These are phyloP conservation scores for Cephus runcator DNA, from an alignment of 2,888 invertebrate species.

Conservation along the genomic window DNA sequence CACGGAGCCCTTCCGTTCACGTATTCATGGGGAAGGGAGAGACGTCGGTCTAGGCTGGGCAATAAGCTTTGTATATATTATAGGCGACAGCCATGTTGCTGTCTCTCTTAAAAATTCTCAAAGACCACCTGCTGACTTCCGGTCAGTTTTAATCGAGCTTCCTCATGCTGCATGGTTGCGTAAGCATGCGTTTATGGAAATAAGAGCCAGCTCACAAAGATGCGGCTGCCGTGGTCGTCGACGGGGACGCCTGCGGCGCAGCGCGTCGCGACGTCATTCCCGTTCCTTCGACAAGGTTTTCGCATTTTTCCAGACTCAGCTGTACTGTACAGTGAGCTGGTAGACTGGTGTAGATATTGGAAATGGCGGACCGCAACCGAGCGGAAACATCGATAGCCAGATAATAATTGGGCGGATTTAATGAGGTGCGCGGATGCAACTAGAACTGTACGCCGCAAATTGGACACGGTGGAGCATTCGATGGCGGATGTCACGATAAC, in stretches of 20 bases:
- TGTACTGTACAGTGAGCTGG: not conserved
- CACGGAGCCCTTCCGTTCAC: not conserved
- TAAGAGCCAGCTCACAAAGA: not conserved
- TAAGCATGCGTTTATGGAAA: not conserved
- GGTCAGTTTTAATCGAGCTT: not conserved
- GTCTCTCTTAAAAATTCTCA: not conserved
- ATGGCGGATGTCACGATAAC: slow-evolving; percentile 2
- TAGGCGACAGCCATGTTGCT: not conserved
- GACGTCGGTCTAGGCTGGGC: not conserved
- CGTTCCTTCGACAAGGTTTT: not conserved
- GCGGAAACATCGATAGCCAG: slow-evolving; percentile 3
- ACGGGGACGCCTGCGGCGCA: not conserved
- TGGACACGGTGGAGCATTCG: slow-evolving; percentile 3
- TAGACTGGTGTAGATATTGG: not conserved
- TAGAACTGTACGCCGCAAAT: slow-evolving; percentile 5
- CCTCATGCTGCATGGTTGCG: not conserved
- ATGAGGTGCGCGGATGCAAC: not conserved
- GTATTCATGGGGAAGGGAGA: not conserved
- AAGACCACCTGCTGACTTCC: not conserved
- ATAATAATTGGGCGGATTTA: slow-evolving; percentile 12
- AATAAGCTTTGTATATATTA: not conserved
- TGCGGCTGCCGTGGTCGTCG: not conserved
- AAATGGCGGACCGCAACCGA: not conserved
- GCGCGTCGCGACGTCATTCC: not conserved
- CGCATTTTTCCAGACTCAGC: not conserved